Base-by-base conservation (phyloP, 2,113 vertebrate genomes). In the Solenodon paradoxus region DNA sequence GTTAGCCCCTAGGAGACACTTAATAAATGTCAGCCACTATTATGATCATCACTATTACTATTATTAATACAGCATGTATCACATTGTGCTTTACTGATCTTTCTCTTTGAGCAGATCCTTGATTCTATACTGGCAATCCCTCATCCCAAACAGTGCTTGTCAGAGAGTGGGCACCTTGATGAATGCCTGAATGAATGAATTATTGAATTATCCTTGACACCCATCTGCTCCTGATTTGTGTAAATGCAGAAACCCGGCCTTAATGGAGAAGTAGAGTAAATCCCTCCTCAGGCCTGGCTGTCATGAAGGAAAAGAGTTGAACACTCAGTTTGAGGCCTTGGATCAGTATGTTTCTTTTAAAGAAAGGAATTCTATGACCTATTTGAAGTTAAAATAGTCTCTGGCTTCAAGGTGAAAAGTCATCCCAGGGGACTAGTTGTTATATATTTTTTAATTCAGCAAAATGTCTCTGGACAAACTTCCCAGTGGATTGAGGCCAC, bases 321-420 rank as follows among this genome's bases (percentile, higher is more conserved):
- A 38, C 11, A 57, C 42, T 51, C 51, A 32, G 13, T 57, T 78
- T 84, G n/a, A 51, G 87, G 12, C 40, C 32, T 32, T 64, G 61
- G 42, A 85, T 85, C 11, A 8, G 57, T 40, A 49, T 40, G 83
- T 92, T 47, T 82, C 77, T 79, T 95, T 96, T 78, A 91, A 92
- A 95, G 83, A 90, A 75, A 16, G 72, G 35, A 87, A 92, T 94
- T 88, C 90, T 68, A 22, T 97, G 96, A 96, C 94, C 92, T 92
- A 95, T 97, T 95, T 96, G 77, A 80, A 85, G 88, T 96, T 92
- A 90, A 96, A 97, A 95, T 87, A 71, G 90, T 92, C 45, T 95
- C 83, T 92, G 84, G 53, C 75, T 95, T 95, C 92, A 95, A 92
- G 96, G 95, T 97, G 66, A 82, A 95, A 81, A 96, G 71, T 61